Percentiles rank a stretch among this genome's conserved stretches.
phyloP scores from a whole-genome alignment of 2,888 invertebrate species.

The Ryuthela nishihirai region DNA sequence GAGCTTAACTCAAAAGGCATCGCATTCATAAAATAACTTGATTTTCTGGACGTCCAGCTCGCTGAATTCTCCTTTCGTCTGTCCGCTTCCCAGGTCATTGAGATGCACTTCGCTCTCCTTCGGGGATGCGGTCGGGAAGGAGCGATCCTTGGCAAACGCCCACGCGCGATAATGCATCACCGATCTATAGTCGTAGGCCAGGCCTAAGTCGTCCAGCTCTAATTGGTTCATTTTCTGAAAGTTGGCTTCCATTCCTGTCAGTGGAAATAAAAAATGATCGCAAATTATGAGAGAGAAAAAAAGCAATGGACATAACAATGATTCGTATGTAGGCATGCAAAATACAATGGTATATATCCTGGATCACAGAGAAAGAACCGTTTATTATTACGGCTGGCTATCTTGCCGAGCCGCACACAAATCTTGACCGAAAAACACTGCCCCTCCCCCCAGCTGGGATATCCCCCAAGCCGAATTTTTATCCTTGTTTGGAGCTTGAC shows the following conservation, averaged over 20 bases:
- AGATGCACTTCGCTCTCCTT: not conserved
- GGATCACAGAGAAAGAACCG: no score
- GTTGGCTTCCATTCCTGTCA: constrained; percentile 29
- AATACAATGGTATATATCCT: no score
- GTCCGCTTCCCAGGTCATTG: constrained; percentile 11
- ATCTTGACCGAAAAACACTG: no score
- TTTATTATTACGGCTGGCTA: no score
- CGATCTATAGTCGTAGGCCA: constrained; percentile 21
- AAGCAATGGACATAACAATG: no score
- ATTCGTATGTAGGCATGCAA: no score
- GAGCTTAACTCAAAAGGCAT: no score
- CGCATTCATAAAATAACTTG: constrained; percentile 29
- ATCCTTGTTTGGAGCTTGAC: no score
- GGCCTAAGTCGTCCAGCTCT: constrained; percentile 12
- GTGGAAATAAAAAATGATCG: not conserved
- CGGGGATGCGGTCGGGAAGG: constrained; percentile 10
- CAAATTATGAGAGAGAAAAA: no score
- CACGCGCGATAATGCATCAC: constrained; percentile 26
- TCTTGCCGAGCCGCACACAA: no score
- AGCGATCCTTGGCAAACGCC: constrained; percentile 18
- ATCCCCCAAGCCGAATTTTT: no score
- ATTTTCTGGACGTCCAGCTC: constrained; percentile 27
- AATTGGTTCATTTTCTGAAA: constrained; percentile 13
- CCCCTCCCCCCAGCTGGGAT: no score
- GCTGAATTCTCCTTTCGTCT: constrained; percentile 9